Evolutionary conservation across 2,113 vertebrate genomes (phyloP), one percentile per base, ranked within the genome.

Genomic region (Phrynosoma platyrhinos): DNA sequence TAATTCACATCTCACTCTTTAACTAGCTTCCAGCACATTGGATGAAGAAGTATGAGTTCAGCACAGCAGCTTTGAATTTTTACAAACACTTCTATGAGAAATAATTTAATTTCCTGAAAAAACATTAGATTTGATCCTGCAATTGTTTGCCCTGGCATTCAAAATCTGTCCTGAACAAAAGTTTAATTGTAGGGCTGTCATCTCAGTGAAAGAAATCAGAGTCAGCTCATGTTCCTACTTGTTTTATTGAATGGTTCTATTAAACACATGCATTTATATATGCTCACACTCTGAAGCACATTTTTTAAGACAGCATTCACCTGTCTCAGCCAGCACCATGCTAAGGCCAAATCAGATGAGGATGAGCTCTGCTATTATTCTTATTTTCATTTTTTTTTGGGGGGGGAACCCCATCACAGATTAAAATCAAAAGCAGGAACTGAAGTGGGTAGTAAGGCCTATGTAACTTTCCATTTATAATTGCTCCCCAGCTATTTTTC

Each of bases 1-100:
- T 86, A 91, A 94, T 92, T 91, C 92, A 83, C 86, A 79, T 91
- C 91, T 94, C 82, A 62, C 58, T 62, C 91, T 85, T 72, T 92
- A 95, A 92, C 66, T 40, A 32, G n/a, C 53, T 7, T 47, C 55
- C 6, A 93, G n/a, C 83, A 83, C 0, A 12, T 84, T 13, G 6
- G 80, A 90, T 25, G 1, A 84, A 75, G 69, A 89, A 92, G 76
- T 85, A 87, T 83, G 52, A 89, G 36, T 87, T 91, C 82, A 87
- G 32, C 82, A 42, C 68, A 87, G 84, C 69, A 36, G n/a, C 66
- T 64, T 90, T 82, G 80, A 86, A 82, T 30, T 91, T 93, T 90
- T 90, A 5, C 86, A 87, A 58, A 86, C n/a, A 84, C 91, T 89
- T 89, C 71, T 92, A 23, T 5, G 76, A 91, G 78, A 74, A n/a